Base-by-base conservation (phyloP, 2,888 invertebrate genomes). In the Cylloceria caligata region DNA sequence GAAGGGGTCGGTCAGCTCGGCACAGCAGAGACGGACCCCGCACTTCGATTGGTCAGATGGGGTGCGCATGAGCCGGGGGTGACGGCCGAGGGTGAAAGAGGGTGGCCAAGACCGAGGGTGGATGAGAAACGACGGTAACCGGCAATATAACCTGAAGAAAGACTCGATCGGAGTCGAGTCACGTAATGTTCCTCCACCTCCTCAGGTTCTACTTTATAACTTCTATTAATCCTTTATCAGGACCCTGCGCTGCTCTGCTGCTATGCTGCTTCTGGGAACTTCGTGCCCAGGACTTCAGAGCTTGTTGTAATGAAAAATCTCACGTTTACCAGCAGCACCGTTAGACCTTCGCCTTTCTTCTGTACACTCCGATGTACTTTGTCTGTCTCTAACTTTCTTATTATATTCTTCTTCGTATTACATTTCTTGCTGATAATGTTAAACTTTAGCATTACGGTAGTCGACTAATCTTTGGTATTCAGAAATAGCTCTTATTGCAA, bases 151-250 rank as follows among this genome's bases (percentile, higher is more conserved):
- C 92, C 91, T 90, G 91, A 90, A 91, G 91, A 92, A 91, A 92
- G 90, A 91, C 90, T 89, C 90, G 91, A 93, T 93, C 92, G 90
- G 91, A 92, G 92, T 92, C 92, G 90, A 89, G 92, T 93, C 92
- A 92, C 92, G 92, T 93, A 92, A 92, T 90, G 92, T 90, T 89
- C 92, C 91, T 91, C 91, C 92, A 89, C 90, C 91, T 88, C 91
- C 89, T 89, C 89, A 90, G 91, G 91, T 91, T 92, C 92, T 92
- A 92, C 92, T 92, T 92, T 92, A 92, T 92, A 92, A 92, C 92
- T 92, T 92, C 92, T 92, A 92, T 92, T 92, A 92, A 92, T 93
- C 92, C 92, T 92, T 92, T 92, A 86, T 86, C 86, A 85, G 85
- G 83, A 68, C 83, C 68, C 64, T 77, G 72, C 80, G 72, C 72